phyloP scores from a whole-genome alignment of 2,113 vertebrate genomes.

The Gasterosteus aculeatus region DNA sequence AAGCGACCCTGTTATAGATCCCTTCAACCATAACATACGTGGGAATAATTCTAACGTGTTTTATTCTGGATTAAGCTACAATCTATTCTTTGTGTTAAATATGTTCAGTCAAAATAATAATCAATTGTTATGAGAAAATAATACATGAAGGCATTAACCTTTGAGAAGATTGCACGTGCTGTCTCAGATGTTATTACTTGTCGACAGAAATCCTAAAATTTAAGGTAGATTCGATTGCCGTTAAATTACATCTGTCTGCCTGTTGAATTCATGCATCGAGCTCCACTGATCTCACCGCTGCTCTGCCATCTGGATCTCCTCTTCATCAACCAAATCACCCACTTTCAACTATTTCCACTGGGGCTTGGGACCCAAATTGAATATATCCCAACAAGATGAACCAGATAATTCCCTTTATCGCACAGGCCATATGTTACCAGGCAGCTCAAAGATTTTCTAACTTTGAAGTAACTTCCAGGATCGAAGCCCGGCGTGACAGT shows the following conservation, averaged over 20 bases:
- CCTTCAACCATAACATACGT: neutral
- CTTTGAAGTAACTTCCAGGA: slow-evolving; percentile 84
- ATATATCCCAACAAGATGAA: slow-evolving; percentile 84
- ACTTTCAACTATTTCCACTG: slow-evolving; percentile 81
- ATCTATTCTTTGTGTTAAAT: neutral
- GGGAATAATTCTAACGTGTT: neutral
- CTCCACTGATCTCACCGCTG: slow-evolving; percentile 74
- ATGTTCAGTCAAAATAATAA: neutral
- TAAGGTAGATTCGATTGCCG: slow-evolving; percentile 70
- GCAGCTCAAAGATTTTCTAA: slow-evolving; percentile 80
- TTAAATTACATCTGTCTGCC: slow-evolving; percentile 75
- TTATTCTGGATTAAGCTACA: neutral
- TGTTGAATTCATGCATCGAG: slow-evolving; percentile 70
- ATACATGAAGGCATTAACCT: slow-evolving; percentile 22
- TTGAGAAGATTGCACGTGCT: slow-evolving; percentile 18
- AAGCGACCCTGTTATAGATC: neutral
- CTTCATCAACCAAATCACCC: slow-evolving; percentile 77
- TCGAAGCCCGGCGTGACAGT: slow-evolving; percentile 65
- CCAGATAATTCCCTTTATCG: slow-evolving; percentile 87
- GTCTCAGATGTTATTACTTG: slow-evolving; percentile 54
- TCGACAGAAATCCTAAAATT: slow-evolving; percentile 62
- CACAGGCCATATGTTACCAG: slow-evolving; percentile 87
- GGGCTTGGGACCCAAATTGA: slow-evolving; percentile 86
- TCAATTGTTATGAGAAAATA: slow-evolving; percentile 7
- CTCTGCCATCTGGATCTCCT: slow-evolving; percentile 78